phyloP scores from a whole-genome alignment of 2,888 invertebrate species.

The Ryuthela nishihirai region DNA sequence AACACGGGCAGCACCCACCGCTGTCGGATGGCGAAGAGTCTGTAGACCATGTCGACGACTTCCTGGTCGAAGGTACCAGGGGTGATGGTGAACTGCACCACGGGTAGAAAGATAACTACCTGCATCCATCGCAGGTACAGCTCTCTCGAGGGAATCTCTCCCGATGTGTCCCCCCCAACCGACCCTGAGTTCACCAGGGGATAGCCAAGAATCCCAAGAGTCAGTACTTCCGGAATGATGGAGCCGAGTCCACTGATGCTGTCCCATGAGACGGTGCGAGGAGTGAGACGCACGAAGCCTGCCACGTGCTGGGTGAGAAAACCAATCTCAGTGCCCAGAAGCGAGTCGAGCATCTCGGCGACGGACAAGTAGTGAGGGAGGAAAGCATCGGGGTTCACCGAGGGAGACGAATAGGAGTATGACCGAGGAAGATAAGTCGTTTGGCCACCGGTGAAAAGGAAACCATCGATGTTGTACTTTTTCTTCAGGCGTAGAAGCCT shows the following conservation, averaged over 20 bases:
- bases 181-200: conserved; percentile 91
- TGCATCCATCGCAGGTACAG: conserved; percentile 87
- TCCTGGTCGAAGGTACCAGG: conserved; percentile 81
- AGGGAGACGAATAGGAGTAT: conserved; percentile 61
- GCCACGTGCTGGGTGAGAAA: conserved; percentile 68
- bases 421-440: conserved; percentile 82
- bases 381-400: conserved; percentile 30
- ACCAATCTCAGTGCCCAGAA: conserved; percentile 67
- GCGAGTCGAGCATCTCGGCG: conserved; percentile 53
- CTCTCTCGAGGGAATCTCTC: conserved; percentile 68
- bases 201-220: conserved; percentile 85
- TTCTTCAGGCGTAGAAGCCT: conserved; percentile 67
- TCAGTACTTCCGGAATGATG: conserved; percentile 80
- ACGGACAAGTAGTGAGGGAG: conserved; percentile 42
- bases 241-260: conserved; percentile 63
- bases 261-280: conserved; percentile 82
- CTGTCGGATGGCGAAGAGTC: conserved; percentile 60
- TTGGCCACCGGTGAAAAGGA: conserved; percentile 76
- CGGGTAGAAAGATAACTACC: conserved; percentile 82
- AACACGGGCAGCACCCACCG: conserved; percentile 64
- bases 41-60: conserved; percentile 48
- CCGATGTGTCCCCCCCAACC: conserved; percentile 72
- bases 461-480: conserved; percentile 76
- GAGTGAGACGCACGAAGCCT: conserved; percentile 78
- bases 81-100: conserved; percentile 83